phyloP scores from a whole-genome alignment of 2,113 vertebrate species.

The Scatophagus argus region DNA sequence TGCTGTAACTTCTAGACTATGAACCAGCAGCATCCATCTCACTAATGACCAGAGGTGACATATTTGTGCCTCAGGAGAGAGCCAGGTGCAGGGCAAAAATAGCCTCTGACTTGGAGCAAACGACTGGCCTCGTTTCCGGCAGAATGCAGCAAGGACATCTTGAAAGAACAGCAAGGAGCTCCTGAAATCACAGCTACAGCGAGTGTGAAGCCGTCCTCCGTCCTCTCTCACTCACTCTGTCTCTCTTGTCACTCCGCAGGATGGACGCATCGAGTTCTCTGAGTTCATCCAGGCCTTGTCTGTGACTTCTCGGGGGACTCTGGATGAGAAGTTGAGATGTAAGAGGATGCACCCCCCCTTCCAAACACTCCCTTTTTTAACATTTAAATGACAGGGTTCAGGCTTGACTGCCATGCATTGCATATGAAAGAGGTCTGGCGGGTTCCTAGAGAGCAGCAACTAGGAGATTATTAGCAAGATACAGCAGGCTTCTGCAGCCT shows the following conservation, averaged over 20 bases:
- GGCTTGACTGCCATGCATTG: conserved; percentile 22
- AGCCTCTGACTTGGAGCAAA: conserved; percentile 69
- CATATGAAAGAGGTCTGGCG: conserved; percentile 21
- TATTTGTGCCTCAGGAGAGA: conserved; percentile 68
- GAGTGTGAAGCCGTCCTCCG: conserved; percentile 41
- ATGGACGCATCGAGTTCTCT: conserved; percentile 96
- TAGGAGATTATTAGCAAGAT: conserved; percentile 11
- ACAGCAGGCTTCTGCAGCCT: neutral
- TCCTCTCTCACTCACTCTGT: conserved; percentile 22
- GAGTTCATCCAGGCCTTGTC: conserved; percentile 99
- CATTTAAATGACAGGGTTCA: conserved; percentile 46
- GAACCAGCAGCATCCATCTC: conserved; percentile 70
- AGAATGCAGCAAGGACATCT: conserved; percentile 55
- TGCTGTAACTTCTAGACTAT: conserved; percentile 47
- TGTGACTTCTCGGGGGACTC: conserved; percentile 95
- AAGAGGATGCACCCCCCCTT: conserved; percentile 72
- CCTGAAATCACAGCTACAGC: conserved; percentile 28
- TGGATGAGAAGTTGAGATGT: conserved; percentile 99
- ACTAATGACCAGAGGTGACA: conserved; percentile 77
- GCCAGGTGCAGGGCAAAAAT: conserved; percentile 79
- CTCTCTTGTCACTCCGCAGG: conserved; percentile 79
- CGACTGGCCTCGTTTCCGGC: conserved; percentile 72
- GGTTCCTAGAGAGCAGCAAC: conserved; percentile 21
- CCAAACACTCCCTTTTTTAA: conserved; percentile 25
- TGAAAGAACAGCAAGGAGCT: conserved; percentile 45